These are phyloP conservation scores for Dilophus febrilis DNA, from an alignment of 2,888 invertebrate species.

Conservation along the genomic window DNA sequence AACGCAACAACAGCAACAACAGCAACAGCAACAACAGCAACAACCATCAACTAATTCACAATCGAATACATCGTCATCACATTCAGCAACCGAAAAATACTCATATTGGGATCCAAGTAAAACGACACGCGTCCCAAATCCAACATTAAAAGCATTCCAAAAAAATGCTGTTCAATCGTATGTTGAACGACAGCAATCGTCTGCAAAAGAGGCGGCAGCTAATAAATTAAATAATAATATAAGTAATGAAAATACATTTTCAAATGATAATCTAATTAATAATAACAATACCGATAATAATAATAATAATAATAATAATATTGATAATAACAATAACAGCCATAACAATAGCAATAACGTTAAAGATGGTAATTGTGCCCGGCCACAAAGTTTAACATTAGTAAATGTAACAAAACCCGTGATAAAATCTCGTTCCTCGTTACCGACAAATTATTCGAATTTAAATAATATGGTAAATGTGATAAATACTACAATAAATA, in stretches of 20 bases:
- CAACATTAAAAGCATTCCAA: slow-evolving; percentile 63
- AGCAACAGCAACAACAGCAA: slow-evolving; percentile 31
- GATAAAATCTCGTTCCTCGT: slow-evolving; percentile 14
- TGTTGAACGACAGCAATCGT: slow-evolving; percentile 52
- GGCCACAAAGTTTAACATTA: slow-evolving; percentile 23
- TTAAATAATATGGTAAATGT: not conserved
- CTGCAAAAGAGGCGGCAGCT: slow-evolving; percentile 18
- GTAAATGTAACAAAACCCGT: slow-evolving; percentile 12
- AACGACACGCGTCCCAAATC: slow-evolving; percentile 49
- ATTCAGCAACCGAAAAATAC: slow-evolving; percentile 33
- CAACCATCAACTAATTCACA: slow-evolving; percentile 17
- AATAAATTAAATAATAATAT: slow-evolving; percentile 13
- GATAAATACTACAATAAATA: not conserved
- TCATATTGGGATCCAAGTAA: slow-evolving; percentile 57
- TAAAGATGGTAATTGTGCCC: slow-evolving; percentile 6
- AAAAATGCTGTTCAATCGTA: slow-evolving; percentile 68
- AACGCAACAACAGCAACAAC: slow-evolving; percentile 31
- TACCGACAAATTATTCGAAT: slow-evolving; percentile 17
- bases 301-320: not conserved
- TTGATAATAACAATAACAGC: too few species aligned
- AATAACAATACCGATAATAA: not conserved
- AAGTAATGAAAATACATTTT: slow-evolving; percentile 9
- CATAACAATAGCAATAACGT: too few species aligned
- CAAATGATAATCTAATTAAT: slow-evolving; percentile 11
- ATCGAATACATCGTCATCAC: slow-evolving; percentile 11